These are phyloP conservation scores for Pseudococcus viburni DNA, from an alignment of 2,888 invertebrate species.

Conservation along the genomic window DNA sequence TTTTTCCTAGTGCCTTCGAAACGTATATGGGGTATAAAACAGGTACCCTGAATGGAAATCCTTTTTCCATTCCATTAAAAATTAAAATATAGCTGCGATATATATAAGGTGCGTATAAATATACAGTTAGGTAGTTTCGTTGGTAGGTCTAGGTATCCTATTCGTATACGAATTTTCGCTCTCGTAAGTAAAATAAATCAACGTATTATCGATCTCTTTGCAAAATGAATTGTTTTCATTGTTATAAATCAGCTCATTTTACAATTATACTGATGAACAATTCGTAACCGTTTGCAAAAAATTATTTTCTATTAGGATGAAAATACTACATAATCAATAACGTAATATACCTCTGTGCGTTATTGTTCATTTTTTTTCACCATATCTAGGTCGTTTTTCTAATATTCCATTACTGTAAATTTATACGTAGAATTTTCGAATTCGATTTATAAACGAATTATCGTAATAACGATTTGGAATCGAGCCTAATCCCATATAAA, in stretches of 20 bases:
- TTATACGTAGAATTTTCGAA: background rate
- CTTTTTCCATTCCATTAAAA: background rate
- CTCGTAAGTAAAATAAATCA: slow-evolving; percentile 1
- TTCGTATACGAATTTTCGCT: background rate
- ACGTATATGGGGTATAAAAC: no score
- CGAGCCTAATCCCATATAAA: background rate
- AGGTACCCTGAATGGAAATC: background rate
- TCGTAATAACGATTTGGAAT: background rate
- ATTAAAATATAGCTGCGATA: background rate
- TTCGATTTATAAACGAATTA: slow-evolving; percentile 31
- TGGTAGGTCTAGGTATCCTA: background rate
- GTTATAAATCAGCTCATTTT: slow-evolving; percentile 14
- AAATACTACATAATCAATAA: background rate
- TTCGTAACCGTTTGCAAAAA: background rate
- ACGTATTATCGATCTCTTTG: slow-evolving; percentile 14
- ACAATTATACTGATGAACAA: background rate
- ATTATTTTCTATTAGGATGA: background rate
- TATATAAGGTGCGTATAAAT: background rate
- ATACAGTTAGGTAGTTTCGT: background rate
- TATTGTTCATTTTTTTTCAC: background rate
- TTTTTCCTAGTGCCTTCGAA: background rate
- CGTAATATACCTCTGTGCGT: background rate
- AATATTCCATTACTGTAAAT: background rate
- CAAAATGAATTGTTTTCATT: background rate
- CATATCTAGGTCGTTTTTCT: background rate